Evolutionary conservation across 2,113 vertebrate genomes (phyloP).

Genomic region (Potamarius usumacintae): DNA sequence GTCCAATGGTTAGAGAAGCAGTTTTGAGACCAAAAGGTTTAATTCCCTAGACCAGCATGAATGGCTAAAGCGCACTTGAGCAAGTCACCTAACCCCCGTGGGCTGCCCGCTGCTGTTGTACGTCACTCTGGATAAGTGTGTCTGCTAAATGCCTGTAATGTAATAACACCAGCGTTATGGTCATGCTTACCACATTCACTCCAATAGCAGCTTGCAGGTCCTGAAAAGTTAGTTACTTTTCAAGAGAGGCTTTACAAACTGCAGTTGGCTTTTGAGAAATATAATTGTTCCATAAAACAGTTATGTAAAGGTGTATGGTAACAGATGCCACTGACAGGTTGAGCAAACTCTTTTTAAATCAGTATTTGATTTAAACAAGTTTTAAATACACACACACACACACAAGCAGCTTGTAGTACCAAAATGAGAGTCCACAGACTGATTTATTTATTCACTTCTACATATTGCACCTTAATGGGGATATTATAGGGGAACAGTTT

Average conservation of each 20-base stretch:
- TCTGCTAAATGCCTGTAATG: too few relatives aligned
- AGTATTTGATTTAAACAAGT: background rate
- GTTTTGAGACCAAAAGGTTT: too few relatives aligned
- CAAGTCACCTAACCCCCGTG: too few relatives aligned
- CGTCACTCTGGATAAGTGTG: too few relatives aligned
- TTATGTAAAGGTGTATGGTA: background rate
- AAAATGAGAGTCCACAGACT: background rate
- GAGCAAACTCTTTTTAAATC: background rate
- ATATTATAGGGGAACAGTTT: constrained; percentile 27
- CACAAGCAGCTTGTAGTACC: background rate
- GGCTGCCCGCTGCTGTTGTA: too few relatives aligned
- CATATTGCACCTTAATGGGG: constrained; percentile 22
- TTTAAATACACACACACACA: background rate
- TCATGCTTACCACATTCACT: background rate
- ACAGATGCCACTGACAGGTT: background rate
- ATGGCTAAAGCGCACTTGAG: too few relatives aligned
- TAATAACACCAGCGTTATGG: background rate
- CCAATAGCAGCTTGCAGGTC: background rate
- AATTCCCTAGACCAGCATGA: too few relatives aligned
- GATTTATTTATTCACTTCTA: background rate
- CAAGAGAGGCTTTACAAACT: background rate
- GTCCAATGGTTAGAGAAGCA: too few relatives aligned
- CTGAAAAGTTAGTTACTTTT: background rate
- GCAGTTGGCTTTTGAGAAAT: background rate
- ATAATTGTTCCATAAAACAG: background rate